phyloP scores from a whole-genome alignment of 2,888 invertebrate species.

The Mythimna lalbum region DNA sequence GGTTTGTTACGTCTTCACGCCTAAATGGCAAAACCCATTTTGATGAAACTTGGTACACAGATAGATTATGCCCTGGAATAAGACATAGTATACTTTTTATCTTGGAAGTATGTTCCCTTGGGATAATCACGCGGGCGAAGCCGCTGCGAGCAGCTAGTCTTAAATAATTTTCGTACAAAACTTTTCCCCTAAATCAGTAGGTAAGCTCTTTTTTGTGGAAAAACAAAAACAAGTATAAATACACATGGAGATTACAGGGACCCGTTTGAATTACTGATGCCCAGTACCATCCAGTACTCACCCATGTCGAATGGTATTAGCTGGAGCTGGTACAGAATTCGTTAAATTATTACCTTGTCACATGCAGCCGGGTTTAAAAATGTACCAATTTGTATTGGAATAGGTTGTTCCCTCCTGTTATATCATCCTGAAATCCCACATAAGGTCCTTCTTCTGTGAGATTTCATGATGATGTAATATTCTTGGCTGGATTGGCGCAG shows the following conservation, averaged over 20 bases:
- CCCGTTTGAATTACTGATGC: constrained; percentile 57
- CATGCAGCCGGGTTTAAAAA: constrained; percentile 58
- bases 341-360: constrained; percentile 61
- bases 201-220: too few relatives aligned
- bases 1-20: too few relatives aligned
- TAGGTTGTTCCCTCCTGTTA: constrained; percentile 21
- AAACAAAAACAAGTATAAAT: constrained; percentile 3
- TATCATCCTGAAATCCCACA: too few relatives aligned
- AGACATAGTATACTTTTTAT: too few relatives aligned
- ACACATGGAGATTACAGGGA: constrained; percentile 32
- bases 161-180: too few relatives aligned
- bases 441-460: background rate
- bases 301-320: constrained; percentile 54
- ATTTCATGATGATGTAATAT: background rate
- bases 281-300: constrained; percentile 20
- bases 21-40: too few relatives aligned
- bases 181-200: background rate
- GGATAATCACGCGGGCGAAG: too few relatives aligned
- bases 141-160: too few relatives aligned
- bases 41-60: too few relatives aligned
- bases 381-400: constrained; percentile 48
- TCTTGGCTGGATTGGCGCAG: too few relatives aligned
- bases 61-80: too few relatives aligned
- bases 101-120: too few relatives aligned
- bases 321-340: constrained; percentile 39